These are phyloP conservation scores for Drosophila pseudoobscura DNA, from an alignment of 1,140 invertebrate genomes.

Conservation along the genomic window DNA sequence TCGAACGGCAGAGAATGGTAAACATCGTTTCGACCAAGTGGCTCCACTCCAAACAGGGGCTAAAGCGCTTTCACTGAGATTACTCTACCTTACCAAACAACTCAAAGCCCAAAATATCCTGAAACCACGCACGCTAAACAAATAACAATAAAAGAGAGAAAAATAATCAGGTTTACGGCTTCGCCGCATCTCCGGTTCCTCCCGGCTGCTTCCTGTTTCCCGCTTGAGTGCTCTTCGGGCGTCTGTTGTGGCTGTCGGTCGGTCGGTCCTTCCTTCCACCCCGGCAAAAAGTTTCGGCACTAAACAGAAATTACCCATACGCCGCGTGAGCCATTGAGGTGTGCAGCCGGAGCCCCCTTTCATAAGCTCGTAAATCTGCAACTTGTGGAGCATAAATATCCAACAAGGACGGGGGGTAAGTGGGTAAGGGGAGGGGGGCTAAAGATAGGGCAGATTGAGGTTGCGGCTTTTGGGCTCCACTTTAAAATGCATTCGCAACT, in stretches of 20 bases:
- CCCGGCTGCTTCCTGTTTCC: slow-evolving; percentile 20
- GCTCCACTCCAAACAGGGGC: neutral
- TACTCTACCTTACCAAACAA: neutral
- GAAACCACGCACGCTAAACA: slow-evolving; percentile 52
- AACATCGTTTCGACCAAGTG: no score
- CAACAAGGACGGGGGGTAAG: neutral
- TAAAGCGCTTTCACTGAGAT: neutral
- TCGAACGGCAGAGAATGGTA: no score
- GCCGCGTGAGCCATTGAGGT: slow-evolving; percentile 50
- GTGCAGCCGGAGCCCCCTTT: slow-evolving; percentile 32
- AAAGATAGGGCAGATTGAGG: slow-evolving; percentile 3
- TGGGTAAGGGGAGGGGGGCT: neutral
- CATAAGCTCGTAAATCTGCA: slow-evolving; percentile 73
- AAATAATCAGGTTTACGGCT: slow-evolving; percentile 75
- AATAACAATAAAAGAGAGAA: slow-evolving; percentile 74
- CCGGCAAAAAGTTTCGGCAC: slow-evolving; percentile 60
- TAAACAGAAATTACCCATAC: slow-evolving; percentile 79
- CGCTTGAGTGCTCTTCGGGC: slow-evolving; percentile 69
- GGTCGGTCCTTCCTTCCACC: neutral
- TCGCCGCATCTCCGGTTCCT: slow-evolving; percentile 2
- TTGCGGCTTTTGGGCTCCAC: slow-evolving; percentile 31
- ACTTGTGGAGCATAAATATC: slow-evolving; percentile 68
- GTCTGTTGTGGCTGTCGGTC: slow-evolving; percentile 55
- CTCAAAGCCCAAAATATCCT: slow-evolving; percentile 3
- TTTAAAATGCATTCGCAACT: slow-evolving; percentile 69